These are phyloP conservation scores for Athrips mouffetella DNA, from an alignment of 2,888 invertebrate species.

Conservation along the genomic window DNA sequence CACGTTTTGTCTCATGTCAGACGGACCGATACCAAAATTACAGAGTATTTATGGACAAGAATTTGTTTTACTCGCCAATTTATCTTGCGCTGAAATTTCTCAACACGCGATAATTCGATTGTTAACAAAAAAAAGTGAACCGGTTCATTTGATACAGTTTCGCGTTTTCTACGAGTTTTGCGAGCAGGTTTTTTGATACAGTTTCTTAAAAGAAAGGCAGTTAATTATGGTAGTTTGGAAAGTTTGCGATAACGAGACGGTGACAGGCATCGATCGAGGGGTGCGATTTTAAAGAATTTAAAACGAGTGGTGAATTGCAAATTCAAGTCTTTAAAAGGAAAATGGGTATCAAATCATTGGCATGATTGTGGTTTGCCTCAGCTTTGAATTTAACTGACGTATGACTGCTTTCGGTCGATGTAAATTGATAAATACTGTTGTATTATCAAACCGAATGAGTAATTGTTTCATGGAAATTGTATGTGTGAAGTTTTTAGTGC, in stretches of 20 bases:
- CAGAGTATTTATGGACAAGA: neutral
- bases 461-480: too few species aligned
- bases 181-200: constrained; percentile 17
- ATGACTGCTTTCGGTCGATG: neutral
- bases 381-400: neutral
- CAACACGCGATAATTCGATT: constrained; percentile 27
- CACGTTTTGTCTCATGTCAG: neutral
- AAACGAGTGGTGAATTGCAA: neutral
- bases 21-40: constrained; percentile 6
- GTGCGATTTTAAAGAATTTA: constrained; percentile 24
- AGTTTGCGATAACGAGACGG: constrained; percentile 55
- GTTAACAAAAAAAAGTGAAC: constrained; percentile 46
- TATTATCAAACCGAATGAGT: too few species aligned
- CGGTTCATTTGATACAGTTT: constrained; percentile 55
- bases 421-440: neutral
- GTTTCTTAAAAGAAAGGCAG: constrained; percentile 42
- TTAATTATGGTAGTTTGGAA: constrained; percentile 62
- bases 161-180: constrained; percentile 15
- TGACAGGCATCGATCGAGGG: constrained; percentile 47
- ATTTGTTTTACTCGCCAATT: constrained; percentile 22
- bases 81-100: constrained; percentile 24
- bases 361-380: neutral
- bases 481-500: too few species aligned
- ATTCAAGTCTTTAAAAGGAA: neutral
- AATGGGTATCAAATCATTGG: constrained; percentile 5